Percentiles rank a stretch among this genome's conserved stretches.
Conservation (phyloP, 2,113 vertebrate species). For the Chaetodon trifascialis region DNA sequence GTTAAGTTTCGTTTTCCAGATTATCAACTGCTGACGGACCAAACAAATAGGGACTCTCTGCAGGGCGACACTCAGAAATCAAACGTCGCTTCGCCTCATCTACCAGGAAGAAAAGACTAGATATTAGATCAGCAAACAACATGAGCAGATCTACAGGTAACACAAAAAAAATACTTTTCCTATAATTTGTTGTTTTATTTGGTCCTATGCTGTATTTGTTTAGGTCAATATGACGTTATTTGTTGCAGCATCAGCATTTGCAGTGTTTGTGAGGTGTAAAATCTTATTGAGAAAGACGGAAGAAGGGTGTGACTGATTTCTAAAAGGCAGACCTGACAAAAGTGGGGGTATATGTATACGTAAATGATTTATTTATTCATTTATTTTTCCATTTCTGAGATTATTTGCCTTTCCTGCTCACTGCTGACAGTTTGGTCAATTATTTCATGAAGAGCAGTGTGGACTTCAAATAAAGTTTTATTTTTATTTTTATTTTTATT, state of each 20-base stretch:
- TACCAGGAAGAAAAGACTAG: background rate
- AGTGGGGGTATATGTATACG: background rate
- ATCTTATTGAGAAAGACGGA: background rate
- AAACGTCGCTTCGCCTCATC: background rate
- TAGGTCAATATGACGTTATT: background rate
- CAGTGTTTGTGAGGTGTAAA: background rate
- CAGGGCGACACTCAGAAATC: background rate
- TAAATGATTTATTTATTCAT: too few relatives aligned
- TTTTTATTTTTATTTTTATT: background rate
- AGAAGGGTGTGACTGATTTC: background rate
- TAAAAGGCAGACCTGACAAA: background rate
- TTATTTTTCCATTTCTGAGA: too few relatives aligned
- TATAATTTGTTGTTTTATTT: background rate
- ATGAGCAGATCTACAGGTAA: constrained; percentile 56
- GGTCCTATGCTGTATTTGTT: background rate
- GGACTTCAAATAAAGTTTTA: too few relatives aligned
- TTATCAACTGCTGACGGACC: accelerated
- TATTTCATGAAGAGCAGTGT: background rate
- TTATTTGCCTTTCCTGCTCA: background rate
- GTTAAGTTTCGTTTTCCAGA: constrained; percentile 68
- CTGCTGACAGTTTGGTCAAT: background rate
- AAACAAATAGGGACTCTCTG: background rate
- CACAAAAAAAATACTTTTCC: accelerated
- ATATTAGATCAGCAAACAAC: background rate
- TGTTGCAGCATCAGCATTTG: background rate